A percentile compares a stretch with the other conserved stretches of the same genome.
Evolutionary conservation across 2,888 invertebrate genomes (phyloP).

Genomic region (Linhomoeus sp.): DNA sequence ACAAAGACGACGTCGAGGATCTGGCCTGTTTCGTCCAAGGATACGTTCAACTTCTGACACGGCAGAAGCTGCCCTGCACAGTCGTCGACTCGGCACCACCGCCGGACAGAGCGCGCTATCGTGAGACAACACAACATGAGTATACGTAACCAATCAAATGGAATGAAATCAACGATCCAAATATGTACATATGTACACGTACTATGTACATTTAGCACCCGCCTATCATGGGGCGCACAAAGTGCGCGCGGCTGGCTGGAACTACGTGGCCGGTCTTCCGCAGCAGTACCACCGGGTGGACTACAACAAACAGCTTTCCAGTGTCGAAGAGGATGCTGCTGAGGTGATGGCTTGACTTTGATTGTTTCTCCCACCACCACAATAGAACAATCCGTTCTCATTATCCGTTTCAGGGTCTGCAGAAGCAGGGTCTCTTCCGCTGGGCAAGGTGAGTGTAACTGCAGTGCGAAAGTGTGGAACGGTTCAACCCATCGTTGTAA

Average conservation of each 20-base stretch:
- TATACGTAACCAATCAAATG: not conserved
- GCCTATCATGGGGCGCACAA: slow-evolving; percentile 17
- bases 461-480: too few relatives aligned
- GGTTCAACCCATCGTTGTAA: too few relatives aligned
- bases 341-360: too few relatives aligned
- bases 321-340: too few relatives aligned
- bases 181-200: too few relatives aligned
- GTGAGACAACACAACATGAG: not conserved
- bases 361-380: too few relatives aligned
- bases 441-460: too few relatives aligned
- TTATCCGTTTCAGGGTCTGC: too few relatives aligned
- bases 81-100: not conserved
- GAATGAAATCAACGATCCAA: not conserved
- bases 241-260: slow-evolving; percentile 20
- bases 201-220: too few relatives aligned
- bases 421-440: too few relatives aligned
- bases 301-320: not conserved
- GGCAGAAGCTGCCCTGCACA: too few relatives aligned
- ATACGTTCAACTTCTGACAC: slow-evolving; percentile 18
- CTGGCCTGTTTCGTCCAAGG: slow-evolving; percentile 29
- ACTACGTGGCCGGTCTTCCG: slow-evolving; percentile 15
- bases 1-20: slow-evolving; percentile 30
- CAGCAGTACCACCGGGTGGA: slow-evolving; percentile 5
- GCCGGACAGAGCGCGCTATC: not conserved
- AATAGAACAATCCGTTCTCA: too few relatives aligned